These are phyloP conservation scores for Andrena camellia DNA, from an alignment of 2,888 invertebrate genomes.

Conservation along the genomic window DNA sequence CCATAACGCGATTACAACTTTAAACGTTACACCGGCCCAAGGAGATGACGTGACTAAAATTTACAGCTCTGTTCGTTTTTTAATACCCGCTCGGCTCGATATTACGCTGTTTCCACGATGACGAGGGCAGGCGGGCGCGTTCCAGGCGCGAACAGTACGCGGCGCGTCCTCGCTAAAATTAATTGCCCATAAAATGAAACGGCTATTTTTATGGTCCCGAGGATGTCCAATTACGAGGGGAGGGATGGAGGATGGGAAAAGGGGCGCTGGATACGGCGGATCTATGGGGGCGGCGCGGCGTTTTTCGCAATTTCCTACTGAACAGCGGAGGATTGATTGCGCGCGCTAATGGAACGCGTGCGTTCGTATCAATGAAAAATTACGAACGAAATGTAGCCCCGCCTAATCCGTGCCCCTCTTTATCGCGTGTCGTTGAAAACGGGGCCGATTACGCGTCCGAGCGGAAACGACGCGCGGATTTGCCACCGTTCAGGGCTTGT, in stretches of 20 bases:
- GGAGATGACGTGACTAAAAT: slow-evolving; percentile 39
- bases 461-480: not conserved
- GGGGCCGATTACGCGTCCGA: not conserved
- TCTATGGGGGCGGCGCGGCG: slow-evolving; percentile 40
- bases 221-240: slow-evolving; percentile 80
- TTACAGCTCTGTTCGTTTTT: slow-evolving; percentile 39
- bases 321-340: slow-evolving; percentile 70
- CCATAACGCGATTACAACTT: slow-evolving; percentile 13
- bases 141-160: slow-evolving; percentile 42
- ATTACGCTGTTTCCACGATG: slow-evolving; percentile 58
- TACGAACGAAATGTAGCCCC: slow-evolving; percentile 22
- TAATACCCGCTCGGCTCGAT: slow-evolving; percentile 45
- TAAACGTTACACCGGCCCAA: not conserved
- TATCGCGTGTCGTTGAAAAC: slow-evolving; percentile 6
- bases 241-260: not conserved
- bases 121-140: slow-evolving; percentile 40
- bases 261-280: slow-evolving; percentile 11
- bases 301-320: slow-evolving; percentile 75
- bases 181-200: slow-evolving; percentile 83
- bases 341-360: slow-evolving; percentile 67
- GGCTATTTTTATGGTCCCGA: slow-evolving; percentile 81
- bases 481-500: not conserved
- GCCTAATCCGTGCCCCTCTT: slow-evolving; percentile 32
- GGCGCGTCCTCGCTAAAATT: slow-evolving; percentile 77
- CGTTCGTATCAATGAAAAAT: slow-evolving; percentile 58